Evolutionary conservation across 2,113 vertebrate genomes (phyloP).

Genomic region (Circaetus gallicus): DNA sequence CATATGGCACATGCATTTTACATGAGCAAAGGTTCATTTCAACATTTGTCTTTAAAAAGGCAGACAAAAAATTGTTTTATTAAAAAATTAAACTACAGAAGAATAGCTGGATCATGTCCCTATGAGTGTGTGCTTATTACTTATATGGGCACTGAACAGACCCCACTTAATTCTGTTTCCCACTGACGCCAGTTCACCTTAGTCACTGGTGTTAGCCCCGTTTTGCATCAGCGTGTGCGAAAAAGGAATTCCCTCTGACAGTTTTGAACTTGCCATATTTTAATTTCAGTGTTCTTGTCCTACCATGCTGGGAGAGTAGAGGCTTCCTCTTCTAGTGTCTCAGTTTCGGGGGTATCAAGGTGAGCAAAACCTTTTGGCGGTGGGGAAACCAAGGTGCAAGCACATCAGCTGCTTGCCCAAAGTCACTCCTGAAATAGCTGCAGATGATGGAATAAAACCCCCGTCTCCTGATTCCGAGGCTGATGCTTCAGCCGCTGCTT

Average conservation of each 20-base stretch:
- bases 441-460: not conserved
- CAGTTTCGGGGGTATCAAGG: not conserved
- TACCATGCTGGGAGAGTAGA: not conserved
- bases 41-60: not conserved
- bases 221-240: not conserved
- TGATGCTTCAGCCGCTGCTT: not conserved
- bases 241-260: conserved; percentile 36
- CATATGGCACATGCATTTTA: conserved; percentile 3
- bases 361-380: not conserved
- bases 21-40: not conserved
- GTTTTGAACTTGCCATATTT: conserved; percentile 33
- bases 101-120: not conserved
- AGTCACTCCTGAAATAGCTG: not conserved
- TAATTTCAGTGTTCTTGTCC: not conserved
- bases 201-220: not conserved
- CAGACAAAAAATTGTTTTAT: not conserved
- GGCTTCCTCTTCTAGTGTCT: not conserved
- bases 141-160: not conserved
- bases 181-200: conserved; percentile 37
- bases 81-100: conserved; percentile 6
- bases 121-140: not conserved
- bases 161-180: conserved; percentile 12
- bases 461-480: not conserved
- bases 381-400: not conserved
- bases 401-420: not conserved